Base-by-base conservation (phyloP, 1,140 invertebrate genomes). In the Hestina assimilis region DNA sequence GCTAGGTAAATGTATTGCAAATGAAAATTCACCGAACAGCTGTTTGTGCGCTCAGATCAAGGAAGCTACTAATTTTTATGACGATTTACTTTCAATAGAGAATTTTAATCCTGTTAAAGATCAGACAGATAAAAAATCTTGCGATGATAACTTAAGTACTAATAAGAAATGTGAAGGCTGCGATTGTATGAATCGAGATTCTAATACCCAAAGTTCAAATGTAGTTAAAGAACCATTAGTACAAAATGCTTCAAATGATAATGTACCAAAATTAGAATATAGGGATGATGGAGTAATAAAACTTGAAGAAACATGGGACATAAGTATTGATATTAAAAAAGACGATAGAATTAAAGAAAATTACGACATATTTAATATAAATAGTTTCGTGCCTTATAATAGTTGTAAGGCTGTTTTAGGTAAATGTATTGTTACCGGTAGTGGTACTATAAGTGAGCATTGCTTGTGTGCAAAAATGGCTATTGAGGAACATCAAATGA, bases 381-480 rank as follows among this genome's bases (percentile, higher is more conserved):
- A 60, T 47, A 69, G 24, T 46, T 48, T 64, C 47, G 46, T 78
- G 15, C 73, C 75, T 23, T 79, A 65, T 29, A 85, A 82, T 38
- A 84, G 75, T 63, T 88, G 84, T 56, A 83, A 85, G 43, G 79
- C 59, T 42, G 58, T 82, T 1, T 56, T 86, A 35, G 83, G 84
- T 3, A 83, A 75, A 41, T 88, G 85, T 52, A 86, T 88, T 40
- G 83, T 85, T 1, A 83, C 77, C 59, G 83, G 76, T 0, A 79
- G 72, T 55, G 76, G 76, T 6, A 83, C 63, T 3, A 84, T 87
- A 9, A 75, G 67, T 38, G 84, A 88, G 14, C 75, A 73, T 21
- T 88, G 85, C 46, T 61, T 86, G 0, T 88, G 85, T 51, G 83
- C 79, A 0, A 82, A 69, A 51, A 88, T 88, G 84, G 41, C 66